Evolutionary conservation across 2,888 invertebrate species (phyloP), one percentile per base, ranked within the genome.

Genomic region (Idaea straminata): DNA sequence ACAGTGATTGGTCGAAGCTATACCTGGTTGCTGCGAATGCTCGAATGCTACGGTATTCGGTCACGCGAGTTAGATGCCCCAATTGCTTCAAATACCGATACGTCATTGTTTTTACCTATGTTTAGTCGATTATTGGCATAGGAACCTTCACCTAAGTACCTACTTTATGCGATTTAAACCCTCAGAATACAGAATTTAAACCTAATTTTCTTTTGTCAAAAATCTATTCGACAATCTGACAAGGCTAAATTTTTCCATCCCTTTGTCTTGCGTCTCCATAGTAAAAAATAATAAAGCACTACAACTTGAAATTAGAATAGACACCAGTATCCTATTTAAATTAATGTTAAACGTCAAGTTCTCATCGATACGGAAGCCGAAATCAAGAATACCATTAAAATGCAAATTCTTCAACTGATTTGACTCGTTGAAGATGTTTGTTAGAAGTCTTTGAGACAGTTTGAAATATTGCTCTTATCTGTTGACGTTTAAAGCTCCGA

Each of bases 341-440:
- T 59, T 16, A 25, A 34, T 59, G 59, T 59, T 34, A 59, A 59
- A 25, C 10, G 59, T 25, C 59, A 25, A 59, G 59, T 59, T 59
- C 25, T 34, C 59, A 59, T 59, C 34, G 13, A 59, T 25, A 59
- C 59, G 59, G 59, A 59, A 59, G 59, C 34, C 13, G 6, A 59
- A 59, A 65, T 61, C 64, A 63, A 61, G 66, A 62, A 66, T 38
- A 15, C 63, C 59, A 67, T 73, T 68, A 66, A 64, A 66, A 70
- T 66, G 68, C 58, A 61, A 69, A 70, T 69, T 63, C 59, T 25
- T 59, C 38, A 47, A 62, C 64, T 63, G 61, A 68, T 68, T 70
- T 64, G 38, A 66, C 67, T 71, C 62, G 65, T 70, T 71, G 67
- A 67, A 69, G 59, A 59, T 59, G 16, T 59, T 34, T 25, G 59